Evolutionary conservation across 1,140 invertebrate species (phyloP).

Genomic region (Meloidogyne chitwoodi): DNA sequence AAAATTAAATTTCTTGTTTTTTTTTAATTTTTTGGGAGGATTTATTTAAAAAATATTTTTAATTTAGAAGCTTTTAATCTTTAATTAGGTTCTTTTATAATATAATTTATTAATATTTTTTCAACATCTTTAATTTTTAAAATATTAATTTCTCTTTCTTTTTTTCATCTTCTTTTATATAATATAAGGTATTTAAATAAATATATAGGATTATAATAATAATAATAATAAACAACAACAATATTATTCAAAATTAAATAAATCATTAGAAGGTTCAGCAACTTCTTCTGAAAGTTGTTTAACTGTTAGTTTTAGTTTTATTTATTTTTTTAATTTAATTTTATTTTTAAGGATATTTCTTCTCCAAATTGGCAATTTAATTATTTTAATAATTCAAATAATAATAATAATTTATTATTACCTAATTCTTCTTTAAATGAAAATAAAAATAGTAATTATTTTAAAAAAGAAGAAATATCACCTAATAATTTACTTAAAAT

Average conservation of each 20-base stretch:
- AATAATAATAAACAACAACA: neutral
- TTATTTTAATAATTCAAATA: neutral
- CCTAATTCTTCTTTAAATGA: no score
- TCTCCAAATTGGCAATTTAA: neutral
- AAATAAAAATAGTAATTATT: no score
- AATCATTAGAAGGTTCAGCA: neutral
- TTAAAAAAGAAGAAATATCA: neutral
- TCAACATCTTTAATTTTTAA: no score
- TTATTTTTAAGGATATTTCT: neutral
- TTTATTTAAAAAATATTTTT: no score
- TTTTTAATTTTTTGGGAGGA: no score
- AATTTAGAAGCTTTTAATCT: no score
- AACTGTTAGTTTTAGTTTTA: neutral
- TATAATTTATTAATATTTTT: no score
- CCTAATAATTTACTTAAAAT: neutral
- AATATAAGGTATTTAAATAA: neutral
- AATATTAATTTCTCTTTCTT: no score
- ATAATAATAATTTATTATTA: no score
- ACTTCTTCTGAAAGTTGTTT: neutral
- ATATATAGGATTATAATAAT: neutral
- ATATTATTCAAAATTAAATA: neutral
- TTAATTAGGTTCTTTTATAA: no score
- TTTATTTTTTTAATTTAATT: neutral
- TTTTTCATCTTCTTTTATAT: slow-evolving; percentile 8
- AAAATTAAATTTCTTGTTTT: no score